A percentile compares a stretch with the other conserved stretches of the same genome.
These are phyloP conservation scores for Plectrocnemia conspersa DNA, from an alignment of 1,140 invertebrate genomes.

Conservation along the genomic window DNA sequence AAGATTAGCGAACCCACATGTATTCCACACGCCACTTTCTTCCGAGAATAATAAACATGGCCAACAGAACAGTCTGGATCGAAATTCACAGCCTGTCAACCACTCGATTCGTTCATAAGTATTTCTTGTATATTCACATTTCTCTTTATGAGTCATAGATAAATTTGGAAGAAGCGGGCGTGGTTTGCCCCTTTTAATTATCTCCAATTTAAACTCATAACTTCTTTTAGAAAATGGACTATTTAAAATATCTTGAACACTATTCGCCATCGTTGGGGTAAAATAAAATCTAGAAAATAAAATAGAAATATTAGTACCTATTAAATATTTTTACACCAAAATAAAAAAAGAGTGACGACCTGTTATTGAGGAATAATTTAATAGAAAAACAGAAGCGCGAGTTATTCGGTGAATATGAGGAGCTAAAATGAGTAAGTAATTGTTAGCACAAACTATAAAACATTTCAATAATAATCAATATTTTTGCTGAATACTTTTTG, in stretches of 20 bases:
- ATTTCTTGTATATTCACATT: neutral
- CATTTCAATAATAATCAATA: too few species aligned
- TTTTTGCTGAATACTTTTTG: too few species aligned
- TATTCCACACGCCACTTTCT: too few species aligned
- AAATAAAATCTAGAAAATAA: constrained; percentile 4
- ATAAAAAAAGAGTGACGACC: neutral
- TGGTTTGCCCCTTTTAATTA: constrained; percentile 23
- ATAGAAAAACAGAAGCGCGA: too few species aligned
- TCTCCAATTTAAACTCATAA: constrained; percentile 10
- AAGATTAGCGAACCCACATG: too few species aligned
- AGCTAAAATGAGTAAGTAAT: too few species aligned
- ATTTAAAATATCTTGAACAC: constrained; percentile 21
- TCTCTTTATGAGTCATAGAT: constrained; percentile 5
- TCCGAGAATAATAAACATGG: too few species aligned
- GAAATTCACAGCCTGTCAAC: too few species aligned
- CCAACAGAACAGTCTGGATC: too few species aligned
- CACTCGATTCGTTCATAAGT: too few species aligned
- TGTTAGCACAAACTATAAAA: too few species aligned
- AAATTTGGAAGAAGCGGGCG: constrained; percentile 3
- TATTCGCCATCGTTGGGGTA: neutral
- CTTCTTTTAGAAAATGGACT: constrained; percentile 13
- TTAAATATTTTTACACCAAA: neutral
- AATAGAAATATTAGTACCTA: constrained; percentile 6
- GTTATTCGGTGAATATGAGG: too few species aligned
- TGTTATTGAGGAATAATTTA: constrained; percentile 1